Percentiles rank a stretch among this genome's conserved stretches.
These are phyloP conservation scores for Numida meleagris DNA, from an alignment of 2,113 vertebrate species.

Conservation along the genomic window DNA sequence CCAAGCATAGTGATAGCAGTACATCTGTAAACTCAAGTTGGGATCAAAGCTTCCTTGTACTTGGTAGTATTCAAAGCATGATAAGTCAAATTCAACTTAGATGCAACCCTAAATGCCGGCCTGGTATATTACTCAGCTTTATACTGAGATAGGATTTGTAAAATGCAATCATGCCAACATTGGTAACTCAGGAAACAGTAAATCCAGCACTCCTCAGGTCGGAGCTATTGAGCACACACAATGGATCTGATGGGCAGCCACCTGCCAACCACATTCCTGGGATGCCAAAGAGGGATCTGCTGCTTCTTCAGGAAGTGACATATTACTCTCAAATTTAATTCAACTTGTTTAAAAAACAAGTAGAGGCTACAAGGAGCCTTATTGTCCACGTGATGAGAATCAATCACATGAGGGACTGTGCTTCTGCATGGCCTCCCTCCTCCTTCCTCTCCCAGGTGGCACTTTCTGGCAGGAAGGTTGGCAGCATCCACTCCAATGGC, in stretches of 20 bases:
- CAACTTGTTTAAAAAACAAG: background rate
- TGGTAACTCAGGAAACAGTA: background rate
- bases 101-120: background rate
- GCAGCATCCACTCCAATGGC: background rate
- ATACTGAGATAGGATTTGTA: background rate
- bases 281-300: background rate
- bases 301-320: background rate
- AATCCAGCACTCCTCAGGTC: background rate
- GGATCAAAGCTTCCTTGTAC: background rate
- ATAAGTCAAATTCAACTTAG: background rate
- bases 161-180: background rate
- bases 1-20: background rate
- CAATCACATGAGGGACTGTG: background rate
- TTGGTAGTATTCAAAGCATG: background rate
- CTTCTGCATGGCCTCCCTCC: rapidly evolving
- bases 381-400: rapidly evolving
- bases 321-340: background rate
- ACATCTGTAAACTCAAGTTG: background rate
- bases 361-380: background rate
- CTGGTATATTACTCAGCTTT: background rate
- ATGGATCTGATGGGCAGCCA: background rate
- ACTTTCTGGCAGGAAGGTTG: background rate
- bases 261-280: background rate
- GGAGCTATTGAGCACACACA: background rate
- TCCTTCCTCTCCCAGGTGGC: background rate